A percentile compares a stretch with the other conserved stretches of the same genome.
phyloP scores from a whole-genome alignment of 2,113 vertebrate species.

The Elaphurus davidianus region DNA sequence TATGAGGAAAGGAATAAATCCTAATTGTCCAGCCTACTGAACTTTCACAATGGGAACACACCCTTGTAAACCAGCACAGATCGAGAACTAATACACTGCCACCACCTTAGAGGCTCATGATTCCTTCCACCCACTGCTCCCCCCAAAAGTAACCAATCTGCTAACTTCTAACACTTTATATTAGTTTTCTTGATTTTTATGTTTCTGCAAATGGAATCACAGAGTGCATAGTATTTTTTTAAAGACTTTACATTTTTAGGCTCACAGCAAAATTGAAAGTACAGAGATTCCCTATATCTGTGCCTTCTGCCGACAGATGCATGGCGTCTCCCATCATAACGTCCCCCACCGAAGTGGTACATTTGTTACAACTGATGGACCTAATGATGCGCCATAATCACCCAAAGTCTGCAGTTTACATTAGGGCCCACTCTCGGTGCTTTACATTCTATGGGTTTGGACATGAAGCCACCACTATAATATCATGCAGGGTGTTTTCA shows the following conservation, averaged over 20 bases:
- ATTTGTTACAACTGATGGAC: background rate
- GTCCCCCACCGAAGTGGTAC: background rate
- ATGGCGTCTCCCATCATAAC: background rate
- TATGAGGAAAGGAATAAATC: background rate
- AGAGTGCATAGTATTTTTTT: background rate
- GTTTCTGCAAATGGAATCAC: background rate
- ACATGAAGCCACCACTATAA: background rate
- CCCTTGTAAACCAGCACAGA: background rate
- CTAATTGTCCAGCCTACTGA: background rate
- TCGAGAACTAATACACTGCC: background rate
- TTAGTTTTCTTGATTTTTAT: constrained; percentile 20
- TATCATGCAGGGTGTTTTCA: background rate
- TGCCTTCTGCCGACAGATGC: background rate
- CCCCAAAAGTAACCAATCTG: background rate
- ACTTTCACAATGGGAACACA: background rate
- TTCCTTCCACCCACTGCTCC: background rate
- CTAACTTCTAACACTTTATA: background rate
- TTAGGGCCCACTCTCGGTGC: background rate
- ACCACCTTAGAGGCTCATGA: background rate
- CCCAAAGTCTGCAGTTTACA: background rate
- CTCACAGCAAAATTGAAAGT: background rate
- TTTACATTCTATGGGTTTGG: background rate
- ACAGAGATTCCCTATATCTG: background rate
- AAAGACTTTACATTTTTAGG: background rate
- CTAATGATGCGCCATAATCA: background rate